Conservation (phyloP, 2,797 vertebrate genomes). For the Furcifer pardalis region DNA sequence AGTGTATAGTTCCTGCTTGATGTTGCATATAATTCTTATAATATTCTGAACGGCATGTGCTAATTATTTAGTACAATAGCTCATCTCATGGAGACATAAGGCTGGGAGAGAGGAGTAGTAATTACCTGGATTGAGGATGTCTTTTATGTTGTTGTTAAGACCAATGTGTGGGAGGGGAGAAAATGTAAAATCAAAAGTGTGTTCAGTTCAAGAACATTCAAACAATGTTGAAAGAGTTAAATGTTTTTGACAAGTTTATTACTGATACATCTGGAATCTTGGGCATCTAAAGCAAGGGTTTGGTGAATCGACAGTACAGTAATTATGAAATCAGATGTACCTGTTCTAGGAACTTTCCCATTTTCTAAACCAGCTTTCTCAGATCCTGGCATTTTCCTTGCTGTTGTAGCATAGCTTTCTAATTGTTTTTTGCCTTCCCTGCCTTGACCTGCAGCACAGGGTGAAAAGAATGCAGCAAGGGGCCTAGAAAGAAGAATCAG, state of each 20-base stretch:
- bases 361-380: constrained; percentile 12
- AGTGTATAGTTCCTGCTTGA: constrained; percentile 79
- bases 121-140: constrained; percentile 78
- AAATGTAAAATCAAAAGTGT: constrained; percentile 22
- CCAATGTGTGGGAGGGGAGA: constrained; percentile 67
- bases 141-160: constrained; percentile 72
- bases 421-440: constrained; percentile 8
- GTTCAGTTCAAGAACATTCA: constrained; percentile 49
- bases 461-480: background rate
- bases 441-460: background rate
- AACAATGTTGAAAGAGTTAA: constrained; percentile 67
- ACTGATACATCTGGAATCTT: constrained; percentile 61
- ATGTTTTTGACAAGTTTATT: constrained; percentile 65
- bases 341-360: constrained; percentile 24
- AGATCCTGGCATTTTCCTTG: constrained; percentile 20
- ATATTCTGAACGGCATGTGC: constrained; percentile 84
- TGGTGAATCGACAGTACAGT: constrained; percentile 52
- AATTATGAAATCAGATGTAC: constrained; percentile 57
- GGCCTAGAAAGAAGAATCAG: constrained; percentile 2
- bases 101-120: constrained; percentile 77
- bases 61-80: constrained; percentile 86
- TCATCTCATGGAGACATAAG: constrained; percentile 78
- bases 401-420: constrained; percentile 3
- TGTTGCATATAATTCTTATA: constrained; percentile 82
- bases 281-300: constrained; percentile 56